Conservation (phyloP, 1,140 invertebrate species). For the Ctenoplectra terminalis region DNA sequence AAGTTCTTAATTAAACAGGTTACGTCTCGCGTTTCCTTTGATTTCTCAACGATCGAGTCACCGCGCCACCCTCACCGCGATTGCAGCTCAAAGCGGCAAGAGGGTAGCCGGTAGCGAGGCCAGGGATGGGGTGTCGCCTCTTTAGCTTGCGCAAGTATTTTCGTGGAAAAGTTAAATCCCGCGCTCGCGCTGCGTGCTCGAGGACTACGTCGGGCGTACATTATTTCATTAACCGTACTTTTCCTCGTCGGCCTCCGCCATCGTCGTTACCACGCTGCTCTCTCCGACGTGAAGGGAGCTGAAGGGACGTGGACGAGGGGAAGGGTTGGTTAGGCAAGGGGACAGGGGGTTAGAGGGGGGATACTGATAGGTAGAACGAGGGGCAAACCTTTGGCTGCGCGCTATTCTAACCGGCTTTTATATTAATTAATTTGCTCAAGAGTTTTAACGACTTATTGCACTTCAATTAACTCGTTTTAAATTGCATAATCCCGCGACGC, state of each 20-base stretch:
- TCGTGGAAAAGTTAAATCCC: slow-evolving; percentile 65
- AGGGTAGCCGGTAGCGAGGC: slow-evolving; percentile 11
- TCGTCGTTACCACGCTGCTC: slow-evolving; percentile 20
- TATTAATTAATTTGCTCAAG: slow-evolving; percentile 80
- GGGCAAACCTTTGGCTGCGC: slow-evolving; percentile 29
- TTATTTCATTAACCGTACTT: slow-evolving; percentile 73
- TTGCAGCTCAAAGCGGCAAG: slow-evolving; percentile 35
- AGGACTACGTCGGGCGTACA: slow-evolving; percentile 68
- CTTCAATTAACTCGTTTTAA: slow-evolving; percentile 79
- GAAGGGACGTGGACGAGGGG: neutral
- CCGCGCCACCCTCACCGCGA: slow-evolving; percentile 28
- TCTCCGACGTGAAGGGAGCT: neutral
- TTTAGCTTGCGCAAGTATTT: slow-evolving; percentile 59
- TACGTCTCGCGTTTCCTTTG: slow-evolving; percentile 46
- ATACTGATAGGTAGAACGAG: slow-evolving; percentile 5
- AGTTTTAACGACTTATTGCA: slow-evolving; percentile 80
- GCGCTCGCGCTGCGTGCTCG: slow-evolving; percentile 56
- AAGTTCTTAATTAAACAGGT: slow-evolving; percentile 36
- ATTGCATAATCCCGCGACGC: slow-evolving; percentile 69
- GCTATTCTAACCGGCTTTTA: slow-evolving; percentile 72
- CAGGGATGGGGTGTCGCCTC: slow-evolving; percentile 5
- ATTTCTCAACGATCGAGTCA: slow-evolving; percentile 61
- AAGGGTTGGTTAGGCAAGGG: slow-evolving; percentile 36
- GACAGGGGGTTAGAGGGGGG: neutral
- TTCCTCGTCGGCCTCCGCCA: slow-evolving; percentile 48